These are phyloP conservation scores for Loriculus beryllinus DNA, from an alignment of 2,797 vertebrate genomes.

Conservation along the genomic window DNA sequence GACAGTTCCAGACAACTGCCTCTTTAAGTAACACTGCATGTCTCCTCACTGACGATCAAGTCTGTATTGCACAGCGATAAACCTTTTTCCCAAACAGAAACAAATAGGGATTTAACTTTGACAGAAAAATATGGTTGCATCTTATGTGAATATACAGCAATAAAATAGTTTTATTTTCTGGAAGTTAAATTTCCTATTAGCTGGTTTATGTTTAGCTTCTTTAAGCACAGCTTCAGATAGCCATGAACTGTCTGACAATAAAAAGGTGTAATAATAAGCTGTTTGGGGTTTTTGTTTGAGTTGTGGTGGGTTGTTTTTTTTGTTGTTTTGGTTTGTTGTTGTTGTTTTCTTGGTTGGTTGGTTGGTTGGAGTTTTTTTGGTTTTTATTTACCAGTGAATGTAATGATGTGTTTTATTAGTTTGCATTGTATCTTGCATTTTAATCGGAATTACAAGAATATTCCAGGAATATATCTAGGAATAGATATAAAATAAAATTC, in stretches of 20 bases:
- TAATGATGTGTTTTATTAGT: background rate
- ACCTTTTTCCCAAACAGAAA: background rate
- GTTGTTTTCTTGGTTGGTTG: background rate
- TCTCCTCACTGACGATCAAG: background rate
- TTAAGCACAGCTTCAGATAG: background rate
- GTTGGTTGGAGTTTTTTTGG: rapidly evolving
- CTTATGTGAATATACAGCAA: background rate
- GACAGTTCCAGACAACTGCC: background rate
- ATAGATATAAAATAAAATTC: background rate
- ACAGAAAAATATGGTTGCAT: background rate
- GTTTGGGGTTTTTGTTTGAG: background rate
- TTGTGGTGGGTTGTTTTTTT: background rate
- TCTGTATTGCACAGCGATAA: background rate
- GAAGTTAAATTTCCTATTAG: background rate
- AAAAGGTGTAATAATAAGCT: background rate
- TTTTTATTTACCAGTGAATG: background rate
- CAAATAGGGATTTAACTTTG: background rate
- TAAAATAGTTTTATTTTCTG: background rate
- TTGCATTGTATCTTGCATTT: background rate
- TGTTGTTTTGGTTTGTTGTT: background rate
- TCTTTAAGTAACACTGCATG: background rate
- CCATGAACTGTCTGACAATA: background rate
- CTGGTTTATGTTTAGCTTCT: background rate
- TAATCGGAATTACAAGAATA: background rate
- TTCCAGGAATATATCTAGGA: background rate